Evolutionary conservation across 2,888 invertebrate genomes (phyloP), one percentile per base, ranked within the genome.

Genomic region (Mantis religiosa): DNA sequence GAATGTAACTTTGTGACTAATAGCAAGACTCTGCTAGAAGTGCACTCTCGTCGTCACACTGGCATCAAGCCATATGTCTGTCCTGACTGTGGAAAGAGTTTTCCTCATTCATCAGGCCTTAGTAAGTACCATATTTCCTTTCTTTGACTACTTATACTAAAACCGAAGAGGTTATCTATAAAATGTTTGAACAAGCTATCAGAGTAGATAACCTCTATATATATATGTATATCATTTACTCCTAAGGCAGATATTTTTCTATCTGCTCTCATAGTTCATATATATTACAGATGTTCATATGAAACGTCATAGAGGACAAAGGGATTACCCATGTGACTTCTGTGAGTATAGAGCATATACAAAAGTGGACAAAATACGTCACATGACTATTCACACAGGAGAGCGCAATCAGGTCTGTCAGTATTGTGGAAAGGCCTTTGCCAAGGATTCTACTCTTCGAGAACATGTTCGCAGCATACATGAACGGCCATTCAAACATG

Each of bases 351-450:
- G 89, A 15, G 89, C 90, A 9, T 90, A 89, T 47, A 90, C 90
- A n/a, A 90, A 90, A 88, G 88, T 90, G 14, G 90, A 90, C 82
- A 88, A 88, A 30, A 71, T 88, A 4, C 90, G 90, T 27, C 90
- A 90, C 28, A 89, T 89, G 88, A 90, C 89, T 12, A 86, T 90
- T 28, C 90, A 90, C 28, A 90, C 90, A 27, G 89, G 90, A 83
- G 90, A 90, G 71, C 86, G 89, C 3, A 89, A 90, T 54, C 89
- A 90, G 27, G 85, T 90, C 15, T 90, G 90, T 88, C 90, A 90
- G 88, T 90, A 89, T 83, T 90, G 90, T 89, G 90, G 90, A 15
- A 90, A 90, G 87, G 90, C 90, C 4, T 90, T 90, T 88, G 89
- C 90, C 15, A 90, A 90, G 71, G 90, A 90, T 84, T 90, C 90